Base-by-base conservation (phyloP, 2,888 invertebrate genomes). In the Oscheius myriophilus region DNA sequence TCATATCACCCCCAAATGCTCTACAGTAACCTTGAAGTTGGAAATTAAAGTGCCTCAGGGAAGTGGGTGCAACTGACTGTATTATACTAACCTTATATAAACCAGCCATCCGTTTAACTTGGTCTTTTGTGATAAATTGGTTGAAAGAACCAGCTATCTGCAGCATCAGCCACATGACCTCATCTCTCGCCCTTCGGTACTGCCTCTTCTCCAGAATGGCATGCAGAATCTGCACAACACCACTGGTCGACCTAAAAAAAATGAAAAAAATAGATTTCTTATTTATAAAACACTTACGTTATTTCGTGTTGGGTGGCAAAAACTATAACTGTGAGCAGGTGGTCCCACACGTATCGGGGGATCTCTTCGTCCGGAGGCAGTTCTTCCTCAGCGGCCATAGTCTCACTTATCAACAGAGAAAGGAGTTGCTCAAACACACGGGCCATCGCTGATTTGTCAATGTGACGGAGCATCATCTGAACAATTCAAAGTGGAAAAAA, bases 71-170 rank as follows among this genome's bases (percentile, higher is more conserved):
- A n/a, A n/a, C n/a, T 14, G 45, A 43, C 45, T n/a, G 14, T 51
- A 54, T 33, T 18, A 33, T 6, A 33, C 9, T 46, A 23, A 69
- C 70, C 16, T 72, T 64, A 25, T 78, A 72, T 4, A 76, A 54
- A 2, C 69, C 59, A 11, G 72, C 70, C 33, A 76, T 69, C 11
- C 71, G 68, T 9, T 64, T 64, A 14, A 72, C 57, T 1, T 69
- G 53, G 9, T 78, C 73, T n/a, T 72, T 70, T 11, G 61, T 55
- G 4, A 67, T 45, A 87, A 95, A 94, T 83, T 59, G 41, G 14
- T 95, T 95, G 85, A 94, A 95, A 58, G 96, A 96, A 0, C 96
- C 96, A 82, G 97, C 94, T 85, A 95, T 96, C 88, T 98, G 97
- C 52, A 98, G 89, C 21, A 97, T 89, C 23, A 95, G 93, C 96